These are phyloP conservation scores for Xiphias gladius DNA, from an alignment of 2,113 vertebrate species.

Conservation along the genomic window DNA sequence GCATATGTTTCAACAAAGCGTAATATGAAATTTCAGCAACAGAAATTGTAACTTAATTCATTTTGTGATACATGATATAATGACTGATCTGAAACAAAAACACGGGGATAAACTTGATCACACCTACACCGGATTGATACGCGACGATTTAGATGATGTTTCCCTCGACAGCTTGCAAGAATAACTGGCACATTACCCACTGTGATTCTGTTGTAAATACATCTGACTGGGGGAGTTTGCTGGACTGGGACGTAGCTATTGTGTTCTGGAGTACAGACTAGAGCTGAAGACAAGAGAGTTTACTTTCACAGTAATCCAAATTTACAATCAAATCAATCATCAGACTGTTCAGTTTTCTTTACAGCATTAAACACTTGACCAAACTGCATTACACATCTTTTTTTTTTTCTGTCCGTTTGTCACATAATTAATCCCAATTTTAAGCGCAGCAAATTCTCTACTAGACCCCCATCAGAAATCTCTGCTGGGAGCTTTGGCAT, in stretches of 20 bases:
- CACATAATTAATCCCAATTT: constrained; percentile 18
- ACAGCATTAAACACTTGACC: constrained; percentile 6
- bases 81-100: too few species aligned
- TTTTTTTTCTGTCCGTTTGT: background rate
- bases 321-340: constrained; percentile 55
- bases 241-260: constrained; percentile 40
- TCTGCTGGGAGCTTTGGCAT: constrained; percentile 8
- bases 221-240: background rate
- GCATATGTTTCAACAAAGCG: too few species aligned
- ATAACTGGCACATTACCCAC: background rate
- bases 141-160: background rate
- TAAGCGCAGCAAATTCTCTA: background rate
- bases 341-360: constrained; percentile 8
- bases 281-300: constrained; percentile 26
- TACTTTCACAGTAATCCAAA: constrained; percentile 49
- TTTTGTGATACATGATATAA: background rate
- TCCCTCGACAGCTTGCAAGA: background rate
- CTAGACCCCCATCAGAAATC: background rate
- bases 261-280: constrained; percentile 11
- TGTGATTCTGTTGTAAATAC: constrained; percentile 1
- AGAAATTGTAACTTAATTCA: background rate
- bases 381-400: background rate
- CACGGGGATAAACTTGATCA: too few species aligned
- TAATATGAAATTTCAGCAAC: background rate
- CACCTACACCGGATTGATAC: background rate